Conservation (phyloP, 2,113 vertebrate genomes). For the Pseudolaguvia tuberculata region DNA sequence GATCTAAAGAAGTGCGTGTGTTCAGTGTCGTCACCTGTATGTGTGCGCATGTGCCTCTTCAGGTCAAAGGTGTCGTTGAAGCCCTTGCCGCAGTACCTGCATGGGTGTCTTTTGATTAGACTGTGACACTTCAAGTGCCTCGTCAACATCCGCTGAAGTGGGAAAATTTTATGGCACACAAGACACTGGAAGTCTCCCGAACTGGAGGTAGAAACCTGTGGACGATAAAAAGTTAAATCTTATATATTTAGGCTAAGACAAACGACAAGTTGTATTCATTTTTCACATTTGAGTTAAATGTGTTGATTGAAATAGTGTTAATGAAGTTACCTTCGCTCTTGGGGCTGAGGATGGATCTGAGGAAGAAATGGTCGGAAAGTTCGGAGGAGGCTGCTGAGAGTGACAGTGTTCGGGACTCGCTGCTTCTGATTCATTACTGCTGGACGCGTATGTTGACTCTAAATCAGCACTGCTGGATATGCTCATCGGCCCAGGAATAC, state of each 20-base stretch:
- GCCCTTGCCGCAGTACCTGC: slow-evolving; percentile 80
- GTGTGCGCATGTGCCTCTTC: slow-evolving; percentile 86
- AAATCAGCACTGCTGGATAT: slow-evolving; percentile 28
- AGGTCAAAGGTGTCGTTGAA: slow-evolving; percentile 90
- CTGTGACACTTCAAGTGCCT: slow-evolving; percentile 87
- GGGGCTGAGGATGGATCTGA: neutral
- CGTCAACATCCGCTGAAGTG: slow-evolving; percentile 82
- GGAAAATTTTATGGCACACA: slow-evolving; percentile 79
- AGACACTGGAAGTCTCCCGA: slow-evolving; percentile 69
- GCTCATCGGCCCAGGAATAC: neutral
- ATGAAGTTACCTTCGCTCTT: slow-evolving; percentile 25
- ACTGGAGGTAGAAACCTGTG: slow-evolving; percentile 49
- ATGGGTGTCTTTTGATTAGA: slow-evolving; percentile 75
- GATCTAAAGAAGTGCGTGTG: neutral
- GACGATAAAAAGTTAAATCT: slow-evolving; percentile 34
- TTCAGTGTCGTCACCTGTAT: slow-evolving; percentile 71
- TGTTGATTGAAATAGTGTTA: neutral
- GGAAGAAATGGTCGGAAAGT: neutral
- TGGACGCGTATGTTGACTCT: slow-evolving; percentile 23
- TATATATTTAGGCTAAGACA: neutral
- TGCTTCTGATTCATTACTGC: slow-evolving; percentile 19
- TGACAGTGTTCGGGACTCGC: slow-evolving; percentile 14
- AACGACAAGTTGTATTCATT: neutral
- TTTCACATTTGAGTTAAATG: neutral
- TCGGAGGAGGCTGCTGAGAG: slow-evolving; percentile 7